Conservation (phyloP, 2,888 invertebrate species). For the Odontomyia ornata region DNA sequence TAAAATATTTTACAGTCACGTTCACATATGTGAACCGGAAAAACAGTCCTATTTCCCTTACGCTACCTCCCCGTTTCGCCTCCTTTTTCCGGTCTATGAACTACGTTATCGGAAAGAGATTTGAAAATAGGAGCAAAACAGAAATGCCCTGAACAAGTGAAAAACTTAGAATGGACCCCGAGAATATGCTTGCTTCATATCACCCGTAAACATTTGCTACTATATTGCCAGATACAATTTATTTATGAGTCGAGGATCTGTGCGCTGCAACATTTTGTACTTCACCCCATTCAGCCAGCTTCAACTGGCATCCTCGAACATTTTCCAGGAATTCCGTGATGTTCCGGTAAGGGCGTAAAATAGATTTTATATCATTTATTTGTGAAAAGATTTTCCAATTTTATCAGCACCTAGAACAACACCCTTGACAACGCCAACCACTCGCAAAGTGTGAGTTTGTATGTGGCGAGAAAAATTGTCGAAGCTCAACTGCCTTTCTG, state of each 20-base stretch:
- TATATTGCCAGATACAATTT: conserved; percentile 26
- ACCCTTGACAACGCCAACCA: not conserved
- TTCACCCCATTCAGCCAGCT: not conserved
- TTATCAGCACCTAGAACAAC: not conserved
- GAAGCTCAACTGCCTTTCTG: too few species aligned
- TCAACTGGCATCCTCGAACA: not conserved
- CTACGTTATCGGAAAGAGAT: too few species aligned
- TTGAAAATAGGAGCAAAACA: conserved; percentile 7
- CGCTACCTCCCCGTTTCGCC: not conserved
- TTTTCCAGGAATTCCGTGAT: not conserved
- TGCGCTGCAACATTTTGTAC: not conserved
- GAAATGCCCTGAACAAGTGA: too few species aligned
- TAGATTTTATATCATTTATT: conserved; percentile 43
- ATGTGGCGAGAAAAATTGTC: too few species aligned
- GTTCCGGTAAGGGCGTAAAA: conserved; percentile 20
- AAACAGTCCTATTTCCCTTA: not conserved
- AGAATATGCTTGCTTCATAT: conserved; percentile 2
- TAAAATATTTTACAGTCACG: conserved; percentile 41
- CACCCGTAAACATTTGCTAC: conserved; percentile 32
- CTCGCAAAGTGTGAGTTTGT: too few species aligned
- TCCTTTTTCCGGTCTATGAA: too few species aligned
- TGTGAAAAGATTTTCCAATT: conserved; percentile 41
- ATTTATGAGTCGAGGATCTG: conserved; percentile 22
- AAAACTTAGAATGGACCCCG: too few species aligned
- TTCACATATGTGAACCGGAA: conserved; percentile 31